Evolutionary conservation across 2,888 invertebrate species (phyloP), one percentile per base, ranked within the genome.

Genomic region (Heliconius ethilla): DNA sequence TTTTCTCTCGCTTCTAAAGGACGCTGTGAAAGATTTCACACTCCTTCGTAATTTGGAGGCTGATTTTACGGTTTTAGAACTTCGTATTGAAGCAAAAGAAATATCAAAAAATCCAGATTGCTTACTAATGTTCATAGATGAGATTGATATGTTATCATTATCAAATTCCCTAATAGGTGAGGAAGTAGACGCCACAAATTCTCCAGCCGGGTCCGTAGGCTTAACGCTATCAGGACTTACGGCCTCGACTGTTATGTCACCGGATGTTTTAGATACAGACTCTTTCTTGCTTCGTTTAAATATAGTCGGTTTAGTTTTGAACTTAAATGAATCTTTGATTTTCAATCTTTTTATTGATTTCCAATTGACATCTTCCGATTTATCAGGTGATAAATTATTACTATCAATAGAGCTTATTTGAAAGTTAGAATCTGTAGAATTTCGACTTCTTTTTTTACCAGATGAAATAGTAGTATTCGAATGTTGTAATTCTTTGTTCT

Each of bases 21-120:
- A 95, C 18, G 95, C 94, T n/a, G 94, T 95, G 82, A 95, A 93
- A 2, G 94, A 95, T 84, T 94, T 94, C 13, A 95, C 94, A 82
- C 95, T 94, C 73, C 94, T 88, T 62, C 94, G 88, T 72, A 95
- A 82, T 83, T 94, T 94, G 10, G 94, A 94, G 0, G 94, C 94
- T 0, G 94, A 94, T 83, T 94, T 94, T 0, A 89, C 91, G 0
- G 94, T 94, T 87, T 94, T 94, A 2, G 94, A 91, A 80, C 91
- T 90, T 74, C 91, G 86, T 80, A 92, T 88, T 2, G 93, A 94
- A 4, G 94, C 93, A 81, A 94, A 93, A 6, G 95, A 95, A 77
- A 93, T 94, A 82, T 95, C 94, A 79, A 95, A 95, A 81, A 95
- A 92, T 29, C 94, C 94, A 0, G 94, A 95, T 79, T 92, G 93